A percentile compares a stretch with the other conserved stretches of the same genome.
These are phyloP conservation scores for Acrocephalus arundinaceus DNA, from an alignment of 2,113 vertebrate species.

Conservation along the genomic window DNA sequence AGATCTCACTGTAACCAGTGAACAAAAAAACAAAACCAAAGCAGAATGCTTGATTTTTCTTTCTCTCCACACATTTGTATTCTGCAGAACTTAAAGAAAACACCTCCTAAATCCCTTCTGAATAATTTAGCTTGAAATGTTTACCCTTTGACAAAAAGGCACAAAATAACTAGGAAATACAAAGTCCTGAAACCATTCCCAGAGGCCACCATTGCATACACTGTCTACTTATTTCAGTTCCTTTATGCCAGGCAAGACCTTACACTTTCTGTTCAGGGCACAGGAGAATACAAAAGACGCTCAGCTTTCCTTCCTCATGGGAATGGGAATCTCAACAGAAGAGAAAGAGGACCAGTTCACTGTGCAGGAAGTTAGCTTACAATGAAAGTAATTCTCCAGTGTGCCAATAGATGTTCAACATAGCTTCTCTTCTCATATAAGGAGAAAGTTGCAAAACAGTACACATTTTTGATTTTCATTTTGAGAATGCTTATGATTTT, in stretches of 20 bases:
- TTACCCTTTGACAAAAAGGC: conserved; percentile 59
- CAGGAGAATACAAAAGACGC: conserved; percentile 26
- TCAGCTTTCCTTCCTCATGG: conserved; percentile 46
- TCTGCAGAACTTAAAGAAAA: conserved; percentile 55
- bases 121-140: conserved; percentile 72
- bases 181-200: conserved; percentile 57
- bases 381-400: background rate
- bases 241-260: conserved; percentile 32
- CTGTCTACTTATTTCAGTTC: conserved; percentile 41
- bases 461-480: background rate
- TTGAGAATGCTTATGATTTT: background rate
- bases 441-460: background rate
- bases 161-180: conserved; percentile 56
- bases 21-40: conserved; percentile 43
- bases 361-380: conserved; percentile 31
- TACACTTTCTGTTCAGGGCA: conserved; percentile 39
- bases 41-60: conserved; percentile 43
- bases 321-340: conserved; percentile 38
- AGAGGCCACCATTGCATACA: conserved; percentile 15
- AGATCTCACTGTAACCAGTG: conserved; percentile 38
- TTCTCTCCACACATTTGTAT: conserved; percentile 57
- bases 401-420: background rate
- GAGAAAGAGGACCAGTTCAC: background rate
- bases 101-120: conserved; percentile 65
- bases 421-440: background rate